Percentiles rank a stretch among this genome's conserved stretches.
These are phyloP conservation scores for Zophobas atratus DNA, from an alignment of 1,140 invertebrate species.

Conservation along the genomic window DNA sequence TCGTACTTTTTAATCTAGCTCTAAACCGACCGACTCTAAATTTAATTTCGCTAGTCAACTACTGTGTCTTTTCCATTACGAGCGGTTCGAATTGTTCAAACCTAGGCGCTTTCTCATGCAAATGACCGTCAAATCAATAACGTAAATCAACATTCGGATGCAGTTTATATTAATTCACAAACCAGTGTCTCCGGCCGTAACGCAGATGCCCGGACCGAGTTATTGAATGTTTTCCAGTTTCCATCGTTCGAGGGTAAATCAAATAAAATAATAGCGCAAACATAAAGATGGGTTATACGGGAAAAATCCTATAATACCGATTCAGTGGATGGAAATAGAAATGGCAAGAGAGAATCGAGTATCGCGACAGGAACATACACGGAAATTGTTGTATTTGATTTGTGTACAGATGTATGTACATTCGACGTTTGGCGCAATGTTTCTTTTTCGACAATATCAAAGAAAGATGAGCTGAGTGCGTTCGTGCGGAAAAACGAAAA, in stretches of 20 bases:
- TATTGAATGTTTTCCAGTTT: slow-evolving; percentile 5
- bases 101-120: slow-evolving; percentile 6
- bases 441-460: slow-evolving; percentile 15
- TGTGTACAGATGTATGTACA: slow-evolving; percentile 7
- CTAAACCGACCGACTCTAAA: not conserved
- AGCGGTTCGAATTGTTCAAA: not conserved
- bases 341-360: slow-evolving; percentile 6
- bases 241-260: not conserved
- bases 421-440: slow-evolving; percentile 11
- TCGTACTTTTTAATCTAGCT: slow-evolving; percentile 21
- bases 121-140: slow-evolving; percentile 6
- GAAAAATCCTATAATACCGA: not conserved
- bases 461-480: not conserved
- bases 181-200: not conserved
- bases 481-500: slow-evolving; percentile 15
- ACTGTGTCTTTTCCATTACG: not conserved
- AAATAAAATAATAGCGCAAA: slow-evolving; percentile 31
- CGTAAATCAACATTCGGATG: slow-evolving; percentile 16
- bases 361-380: slow-evolving; percentile 1
- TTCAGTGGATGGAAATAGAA: slow-evolving; percentile 1
- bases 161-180: slow-evolving; percentile 14
- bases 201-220: slow-evolving; percentile 1
- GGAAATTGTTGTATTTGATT: slow-evolving; percentile 24
- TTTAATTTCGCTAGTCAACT: not conserved
- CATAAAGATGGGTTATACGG: slow-evolving; percentile 9